These are phyloP conservation scores for Anolis apletophallus DNA, from an alignment of 2,797 vertebrate genomes.

Conservation along the genomic window DNA sequence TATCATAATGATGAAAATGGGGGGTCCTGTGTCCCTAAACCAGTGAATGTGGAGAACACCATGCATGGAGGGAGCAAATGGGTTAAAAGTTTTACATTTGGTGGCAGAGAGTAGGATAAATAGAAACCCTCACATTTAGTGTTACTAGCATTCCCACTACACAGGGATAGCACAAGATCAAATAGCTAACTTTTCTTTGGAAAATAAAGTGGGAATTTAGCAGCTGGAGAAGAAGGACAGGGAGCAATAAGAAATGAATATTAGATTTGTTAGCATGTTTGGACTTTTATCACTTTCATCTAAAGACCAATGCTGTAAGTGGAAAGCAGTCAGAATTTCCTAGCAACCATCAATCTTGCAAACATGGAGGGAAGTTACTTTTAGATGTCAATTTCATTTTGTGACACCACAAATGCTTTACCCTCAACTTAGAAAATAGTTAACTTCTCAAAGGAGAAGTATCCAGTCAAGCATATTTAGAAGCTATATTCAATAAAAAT, in stretches of 20 bases:
- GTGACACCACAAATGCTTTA: not conserved
- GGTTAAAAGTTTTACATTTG: no score
- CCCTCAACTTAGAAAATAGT: not conserved
- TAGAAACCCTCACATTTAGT: no score
- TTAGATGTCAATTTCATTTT: not conserved
- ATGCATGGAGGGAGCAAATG: no score
- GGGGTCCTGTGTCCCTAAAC: no score
- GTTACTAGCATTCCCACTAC: no score
- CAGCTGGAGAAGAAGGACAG: no score
- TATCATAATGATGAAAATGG: no score
- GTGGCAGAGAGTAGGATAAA: no score
- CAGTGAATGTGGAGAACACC: no score
- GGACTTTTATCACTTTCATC: not conserved
- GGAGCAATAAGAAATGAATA: not conserved
- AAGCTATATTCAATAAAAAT: constrained; percentile 8
- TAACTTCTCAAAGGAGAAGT: not conserved
- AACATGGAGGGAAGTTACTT: no score
- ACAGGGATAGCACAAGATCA: not conserved
- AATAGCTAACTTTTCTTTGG: not conserved
- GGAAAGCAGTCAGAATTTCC: not conserved
- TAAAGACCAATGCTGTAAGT: not conserved
- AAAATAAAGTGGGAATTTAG: not conserved
- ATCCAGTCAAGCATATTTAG: not conserved
- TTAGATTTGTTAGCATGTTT: not conserved
- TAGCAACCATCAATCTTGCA: not conserved